These are phyloP conservation scores for Sylvicola cinctus DNA, from an alignment of 2,888 invertebrate species.

Conservation along the genomic window DNA sequence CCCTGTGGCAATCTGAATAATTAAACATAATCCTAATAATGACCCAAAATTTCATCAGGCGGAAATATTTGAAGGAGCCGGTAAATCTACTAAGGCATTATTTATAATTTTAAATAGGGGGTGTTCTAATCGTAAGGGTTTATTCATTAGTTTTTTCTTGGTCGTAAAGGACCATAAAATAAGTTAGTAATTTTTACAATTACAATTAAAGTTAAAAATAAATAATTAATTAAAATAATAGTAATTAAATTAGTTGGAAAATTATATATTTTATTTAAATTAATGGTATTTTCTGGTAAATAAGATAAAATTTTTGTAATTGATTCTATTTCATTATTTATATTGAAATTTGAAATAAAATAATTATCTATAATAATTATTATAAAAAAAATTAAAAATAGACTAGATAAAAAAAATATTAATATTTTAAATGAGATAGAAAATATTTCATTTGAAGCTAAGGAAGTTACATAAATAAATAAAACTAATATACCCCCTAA, in stretches of 20 bases:
- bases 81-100: slow-evolving; percentile 35
- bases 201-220: slow-evolving; percentile 36
- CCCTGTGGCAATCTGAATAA: slow-evolving; percentile 44
- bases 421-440: slow-evolving; percentile 18
- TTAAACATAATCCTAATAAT: slow-evolving; percentile 37
- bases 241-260: slow-evolving; percentile 29
- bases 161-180: slow-evolving; percentile 31
- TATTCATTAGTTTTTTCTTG: slow-evolving; percentile 28
- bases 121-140: slow-evolving; percentile 26
- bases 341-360: slow-evolving; percentile 17
- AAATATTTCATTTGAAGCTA: slow-evolving; percentile 40
- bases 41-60: slow-evolving; percentile 50
- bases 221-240: slow-evolving; percentile 33
- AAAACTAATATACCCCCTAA: slow-evolving; percentile 40
- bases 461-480: slow-evolving; percentile 41
- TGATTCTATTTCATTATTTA: slow-evolving; percentile 22
- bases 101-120: slow-evolving; percentile 36
- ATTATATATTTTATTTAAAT: slow-evolving; percentile 32
- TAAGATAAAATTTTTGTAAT: slow-evolving; percentile 12
- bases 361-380: slow-evolving; percentile 13
- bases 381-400: slow-evolving; percentile 13
- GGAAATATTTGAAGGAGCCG: slow-evolving; percentile 38
- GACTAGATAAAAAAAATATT: slow-evolving; percentile 13
- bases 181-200: slow-evolving; percentile 36
- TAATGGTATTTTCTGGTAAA: slow-evolving; percentile 26